phyloP scores from a whole-genome alignment of 1,140 invertebrate genomes.

The Agrypnia vestita region DNA sequence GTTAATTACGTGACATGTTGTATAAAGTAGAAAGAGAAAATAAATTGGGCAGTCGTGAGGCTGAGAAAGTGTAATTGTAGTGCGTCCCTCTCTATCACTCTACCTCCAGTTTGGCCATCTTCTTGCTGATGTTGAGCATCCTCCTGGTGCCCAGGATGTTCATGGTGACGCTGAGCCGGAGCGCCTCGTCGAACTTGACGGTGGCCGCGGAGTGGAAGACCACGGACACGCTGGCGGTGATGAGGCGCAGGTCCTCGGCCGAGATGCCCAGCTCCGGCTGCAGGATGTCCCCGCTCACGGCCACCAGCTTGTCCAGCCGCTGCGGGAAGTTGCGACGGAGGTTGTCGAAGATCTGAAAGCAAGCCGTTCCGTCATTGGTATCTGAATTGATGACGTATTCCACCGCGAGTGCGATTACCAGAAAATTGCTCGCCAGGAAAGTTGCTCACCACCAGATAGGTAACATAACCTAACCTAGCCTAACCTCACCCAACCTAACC shows the following conservation, averaged over 20 bases:
- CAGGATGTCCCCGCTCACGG: slow-evolving; percentile 70
- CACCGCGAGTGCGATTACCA: no score
- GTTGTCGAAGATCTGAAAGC: slow-evolving; percentile 61
- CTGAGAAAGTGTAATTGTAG: no score
- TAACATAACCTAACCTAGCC: no score
- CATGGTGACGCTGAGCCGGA: slow-evolving; percentile 89
- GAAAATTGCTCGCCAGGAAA: no score
- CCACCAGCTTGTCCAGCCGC: slow-evolving; percentile 65
- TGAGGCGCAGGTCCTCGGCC: slow-evolving; percentile 66
- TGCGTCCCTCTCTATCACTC: no score
- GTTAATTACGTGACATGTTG: no score
- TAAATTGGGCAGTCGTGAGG: no score
- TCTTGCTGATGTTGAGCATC: slow-evolving; percentile 86
- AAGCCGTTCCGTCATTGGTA: no score
- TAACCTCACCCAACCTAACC: no score
- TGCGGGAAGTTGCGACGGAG: slow-evolving; percentile 61
- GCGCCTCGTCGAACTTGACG: slow-evolving; percentile 93
- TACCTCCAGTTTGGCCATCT: slow-evolving; percentile 87
- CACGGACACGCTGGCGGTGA: slow-evolving; percentile 79
- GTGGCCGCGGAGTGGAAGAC: slow-evolving; percentile 99
- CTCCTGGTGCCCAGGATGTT: slow-evolving; percentile 90
- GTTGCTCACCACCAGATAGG: no score
- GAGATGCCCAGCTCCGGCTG: slow-evolving; percentile 75
- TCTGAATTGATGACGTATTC: no score
- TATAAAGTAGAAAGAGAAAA: no score